Percentiles rank a stretch among this genome's conserved stretches.
Conservation (phyloP, 2,888 invertebrate species). For the Dryocosmus kuriphilus region DNA sequence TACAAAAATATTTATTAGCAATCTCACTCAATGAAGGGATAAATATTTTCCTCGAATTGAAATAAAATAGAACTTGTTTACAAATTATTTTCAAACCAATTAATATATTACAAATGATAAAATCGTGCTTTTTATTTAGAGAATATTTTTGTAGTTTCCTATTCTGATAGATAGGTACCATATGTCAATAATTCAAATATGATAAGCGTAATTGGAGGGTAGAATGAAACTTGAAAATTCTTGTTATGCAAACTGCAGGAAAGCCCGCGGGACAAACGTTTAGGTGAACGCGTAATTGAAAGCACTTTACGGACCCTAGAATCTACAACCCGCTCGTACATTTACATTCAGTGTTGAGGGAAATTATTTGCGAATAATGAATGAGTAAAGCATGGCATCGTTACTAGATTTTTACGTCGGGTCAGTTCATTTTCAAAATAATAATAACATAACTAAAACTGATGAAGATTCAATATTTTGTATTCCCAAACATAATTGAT, state of each 20-base stretch:
- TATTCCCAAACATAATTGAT: neutral
- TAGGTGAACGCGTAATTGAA: constrained; percentile 73
- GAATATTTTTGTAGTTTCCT: neutral
- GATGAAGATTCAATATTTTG: neutral
- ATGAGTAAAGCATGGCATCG: constrained; percentile 53
- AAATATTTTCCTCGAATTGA: no score
- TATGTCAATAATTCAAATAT: neutral
- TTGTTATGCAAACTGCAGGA: constrained; percentile 68
- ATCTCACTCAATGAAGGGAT: no score
- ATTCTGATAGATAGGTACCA: neutral
- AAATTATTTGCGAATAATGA: constrained; percentile 75
- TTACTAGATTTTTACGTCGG: neutral
- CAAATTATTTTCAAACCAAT: no score
- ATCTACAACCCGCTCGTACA: constrained; percentile 65
- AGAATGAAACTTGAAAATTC: constrained; percentile 66
- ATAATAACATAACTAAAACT: no score
- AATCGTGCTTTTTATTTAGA: no score
- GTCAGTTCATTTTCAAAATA: neutral
- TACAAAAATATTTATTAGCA: no score
- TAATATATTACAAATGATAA: no score
- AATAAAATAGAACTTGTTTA: no score
- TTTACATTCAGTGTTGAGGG: constrained; percentile 72
- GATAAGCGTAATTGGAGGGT: constrained; percentile 55
- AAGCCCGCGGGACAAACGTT: constrained; percentile 64
- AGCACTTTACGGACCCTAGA: constrained; percentile 72